Base-by-base conservation (phyloP, 2,113 vertebrate genomes). In the Scomber japonicus region DNA sequence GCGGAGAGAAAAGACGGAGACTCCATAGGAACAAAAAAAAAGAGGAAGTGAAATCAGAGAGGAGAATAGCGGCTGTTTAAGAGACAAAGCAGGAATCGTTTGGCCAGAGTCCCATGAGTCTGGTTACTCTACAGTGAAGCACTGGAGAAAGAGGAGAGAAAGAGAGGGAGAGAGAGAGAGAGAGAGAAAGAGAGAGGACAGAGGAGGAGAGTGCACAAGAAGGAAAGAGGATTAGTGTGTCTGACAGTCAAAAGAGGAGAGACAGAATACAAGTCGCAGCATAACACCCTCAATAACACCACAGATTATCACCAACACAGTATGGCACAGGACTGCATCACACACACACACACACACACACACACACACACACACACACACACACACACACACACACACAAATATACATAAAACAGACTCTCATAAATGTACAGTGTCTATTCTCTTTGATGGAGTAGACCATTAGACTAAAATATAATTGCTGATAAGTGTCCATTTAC, bases 191-290 rank as follows among this genome's bases (percentile, higher is more conserved):
- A 44, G 46, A 66, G 16, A 71, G 61, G 74, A 70, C 27, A 49
- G 69, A 69, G 59, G 71, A 75, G 70, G 73, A 44, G 61, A 75
- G 54, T 11, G 17, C 61, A 46, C 11, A 13, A 82, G 60, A 64
- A 17, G 61, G 71, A 78, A 68, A 91, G 75, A 82, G 74, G 81
- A 93, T 89, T 82, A 90, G 80, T 75, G 80, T 55, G 53, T 89
- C 83, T 89, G 82, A 80, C 81, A 83, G 81, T 80, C 76, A 74
- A 72, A 77, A 84, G 69, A 88, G 24, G 49, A 60, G 71, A 88
- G 70, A 71, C 44, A 54, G 62, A 82, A 81, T 31, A 71, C 66
- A 75, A 85, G 77, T 80, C 66, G 74, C 54, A 46, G 63, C 60
- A 70, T 65, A 78, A 77, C 63, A 71, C 19, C 51, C 65, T 62